Conservation (phyloP, 2,888 invertebrate genomes). For the Macrosoma leucophasiata region DNA sequence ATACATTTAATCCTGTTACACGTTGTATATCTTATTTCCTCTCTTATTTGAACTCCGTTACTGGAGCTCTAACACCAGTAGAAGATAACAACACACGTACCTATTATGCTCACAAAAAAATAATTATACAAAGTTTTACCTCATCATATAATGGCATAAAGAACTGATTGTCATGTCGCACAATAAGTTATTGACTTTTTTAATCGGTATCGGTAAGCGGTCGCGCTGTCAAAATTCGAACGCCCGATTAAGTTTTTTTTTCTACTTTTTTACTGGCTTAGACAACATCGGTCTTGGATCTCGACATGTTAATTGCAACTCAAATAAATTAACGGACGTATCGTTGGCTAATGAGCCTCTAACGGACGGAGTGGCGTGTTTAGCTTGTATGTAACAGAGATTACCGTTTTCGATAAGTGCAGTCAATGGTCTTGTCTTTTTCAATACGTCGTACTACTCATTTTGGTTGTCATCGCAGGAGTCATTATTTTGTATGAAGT, state of each 20-base stretch:
- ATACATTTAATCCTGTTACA: too few relatives aligned
- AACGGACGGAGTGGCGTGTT: conserved; percentile 33
- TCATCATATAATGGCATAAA: too few relatives aligned
- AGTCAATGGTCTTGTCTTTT: conserved; percentile 1
- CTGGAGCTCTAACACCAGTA: too few relatives aligned
- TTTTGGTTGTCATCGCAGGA: too few relatives aligned
- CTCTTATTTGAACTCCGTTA: too few relatives aligned
- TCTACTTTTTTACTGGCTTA: conserved; percentile 32
- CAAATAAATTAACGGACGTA: conserved; percentile 67
- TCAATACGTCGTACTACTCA: too few relatives aligned
- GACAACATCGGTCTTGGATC: conserved; percentile 49
- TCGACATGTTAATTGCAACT: conserved; percentile 67
- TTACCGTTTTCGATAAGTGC: conserved; percentile 12
- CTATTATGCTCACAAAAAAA: too few relatives aligned
- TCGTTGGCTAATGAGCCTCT: conserved; percentile 58
- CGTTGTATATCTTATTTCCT: too few relatives aligned
- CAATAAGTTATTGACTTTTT: conserved; percentile 16
- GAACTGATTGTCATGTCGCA: too few relatives aligned
- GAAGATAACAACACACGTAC: too few relatives aligned
- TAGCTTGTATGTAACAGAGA: conserved; percentile 15
- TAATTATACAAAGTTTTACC: too few relatives aligned
- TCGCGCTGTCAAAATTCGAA: conserved; percentile 37
- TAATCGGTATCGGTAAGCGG: conserved; percentile 33
- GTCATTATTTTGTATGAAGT: too few relatives aligned
- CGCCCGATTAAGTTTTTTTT: conserved; percentile 25